Percentiles rank a stretch among this genome's conserved stretches.
Evolutionary conservation across 1,140 invertebrate species (phyloP).

Genomic region (Conus ventricosus): DNA sequence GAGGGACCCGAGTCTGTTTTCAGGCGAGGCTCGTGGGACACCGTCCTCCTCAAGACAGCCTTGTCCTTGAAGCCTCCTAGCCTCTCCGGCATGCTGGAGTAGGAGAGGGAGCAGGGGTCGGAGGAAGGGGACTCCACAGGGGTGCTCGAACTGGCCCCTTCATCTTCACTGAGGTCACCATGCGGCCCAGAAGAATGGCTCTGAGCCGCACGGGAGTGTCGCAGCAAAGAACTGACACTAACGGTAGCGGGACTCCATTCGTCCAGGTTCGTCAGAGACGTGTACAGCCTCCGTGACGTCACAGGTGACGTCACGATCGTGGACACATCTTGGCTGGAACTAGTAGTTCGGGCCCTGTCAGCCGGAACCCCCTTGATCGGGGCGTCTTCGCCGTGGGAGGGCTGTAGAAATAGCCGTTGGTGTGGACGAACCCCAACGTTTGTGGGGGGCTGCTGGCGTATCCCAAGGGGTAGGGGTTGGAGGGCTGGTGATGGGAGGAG

Average conservation of each 20-base stretch:
- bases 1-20: background rate
- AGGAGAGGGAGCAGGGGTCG: background rate
- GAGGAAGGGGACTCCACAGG: background rate
- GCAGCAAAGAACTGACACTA: constrained; percentile 23
- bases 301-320: background rate
- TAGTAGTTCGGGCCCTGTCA: background rate
- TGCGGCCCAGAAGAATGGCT: background rate
- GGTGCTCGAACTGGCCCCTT: background rate
- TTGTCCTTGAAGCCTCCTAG: background rate
- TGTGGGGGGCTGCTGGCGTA: background rate
- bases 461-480: background rate
- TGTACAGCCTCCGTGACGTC: constrained; percentile 8
- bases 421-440: background rate
- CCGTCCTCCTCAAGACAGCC: background rate
- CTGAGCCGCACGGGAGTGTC: background rate
- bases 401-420: constrained; percentile 21
- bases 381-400: background rate
- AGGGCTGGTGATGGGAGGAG: background rate
- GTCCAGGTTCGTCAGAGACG: constrained; percentile 27
- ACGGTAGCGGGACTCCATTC: constrained; percentile 30
- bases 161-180: background rate
- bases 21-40: background rate
- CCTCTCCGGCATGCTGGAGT: background rate
- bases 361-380: background rate
- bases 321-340: background rate